These are phyloP conservation scores for Pygmarrhopalites habei DNA, from an alignment of 1,140 invertebrate genomes.

Conservation along the genomic window DNA sequence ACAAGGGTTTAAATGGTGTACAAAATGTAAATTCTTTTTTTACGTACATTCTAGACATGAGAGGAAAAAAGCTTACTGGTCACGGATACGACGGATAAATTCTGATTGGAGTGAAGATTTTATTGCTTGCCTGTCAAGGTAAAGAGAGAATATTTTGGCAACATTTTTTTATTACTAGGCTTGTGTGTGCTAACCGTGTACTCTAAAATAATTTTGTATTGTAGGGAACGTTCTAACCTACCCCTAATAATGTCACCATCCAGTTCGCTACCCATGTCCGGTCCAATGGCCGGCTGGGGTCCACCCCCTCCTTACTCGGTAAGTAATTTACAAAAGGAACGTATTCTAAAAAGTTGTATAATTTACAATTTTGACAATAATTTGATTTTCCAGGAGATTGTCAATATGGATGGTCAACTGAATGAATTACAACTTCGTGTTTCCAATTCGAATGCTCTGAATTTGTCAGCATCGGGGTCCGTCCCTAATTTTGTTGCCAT, in stretches of 20 bases:
- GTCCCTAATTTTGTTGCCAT: constrained; percentile 10
- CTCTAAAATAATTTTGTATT: neutral
- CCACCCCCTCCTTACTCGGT: constrained; percentile 35
- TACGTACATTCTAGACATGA: constrained; percentile 59
- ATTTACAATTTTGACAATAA: too few relatives aligned
- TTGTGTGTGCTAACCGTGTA: neutral
- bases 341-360: too few relatives aligned
- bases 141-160: neutral
- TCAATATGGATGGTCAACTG: too few relatives aligned
- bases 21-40: neutral
- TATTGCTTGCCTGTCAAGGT: constrained; percentile 59
- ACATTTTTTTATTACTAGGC: neutral
- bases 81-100: constrained; percentile 71
- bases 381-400: too few relatives aligned
- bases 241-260: constrained; percentile 32
- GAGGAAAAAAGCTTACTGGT: constrained; percentile 89
- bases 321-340: too few relatives aligned
- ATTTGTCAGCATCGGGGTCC: neutral
- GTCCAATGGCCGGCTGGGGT: constrained; percentile 16
- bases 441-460: too few relatives aligned
- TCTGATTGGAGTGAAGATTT: constrained; percentile 74
- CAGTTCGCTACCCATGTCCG: constrained; percentile 1
- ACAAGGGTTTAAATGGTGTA: too few relatives aligned
- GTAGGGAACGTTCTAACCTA: constrained; percentile 29
- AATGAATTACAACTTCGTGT: too few relatives aligned